Conservation (phyloP, 2,888 invertebrate species). For the Stomorhina lunata region DNA sequence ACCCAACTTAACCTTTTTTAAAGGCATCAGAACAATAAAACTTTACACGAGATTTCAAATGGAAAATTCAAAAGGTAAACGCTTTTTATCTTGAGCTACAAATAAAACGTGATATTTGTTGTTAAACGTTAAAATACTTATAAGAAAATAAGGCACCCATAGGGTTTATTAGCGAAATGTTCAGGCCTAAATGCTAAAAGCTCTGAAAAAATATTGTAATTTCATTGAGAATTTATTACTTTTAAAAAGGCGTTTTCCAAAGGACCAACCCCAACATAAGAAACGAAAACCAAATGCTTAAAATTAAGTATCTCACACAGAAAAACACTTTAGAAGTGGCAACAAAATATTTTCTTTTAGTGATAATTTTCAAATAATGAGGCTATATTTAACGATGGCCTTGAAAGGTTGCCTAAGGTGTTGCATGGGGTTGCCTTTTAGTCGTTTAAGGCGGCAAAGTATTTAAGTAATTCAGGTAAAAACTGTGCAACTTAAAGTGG, state of each 20-base stretch:
- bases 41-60: not conserved
- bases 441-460: too few species aligned
- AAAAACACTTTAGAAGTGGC: too few species aligned
- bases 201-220: not conserved
- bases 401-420: too few species aligned
- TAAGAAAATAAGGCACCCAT: not conserved
- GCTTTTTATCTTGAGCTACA: not conserved
- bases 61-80: not conserved
- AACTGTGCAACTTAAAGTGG: too few species aligned
- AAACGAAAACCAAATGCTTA: too few species aligned
- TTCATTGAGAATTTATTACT: not conserved
- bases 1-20: not conserved
- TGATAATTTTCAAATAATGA: too few species aligned
- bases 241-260: not conserved
- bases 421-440: too few species aligned
- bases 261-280: too few species aligned
- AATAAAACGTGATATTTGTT: conserved; percentile 15
- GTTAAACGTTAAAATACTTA: not conserved
- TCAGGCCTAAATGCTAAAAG: not conserved
- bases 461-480: too few species aligned
- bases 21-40: not conserved
- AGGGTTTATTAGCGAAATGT: not conserved
- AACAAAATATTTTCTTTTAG: too few species aligned
- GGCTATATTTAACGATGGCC: too few species aligned
- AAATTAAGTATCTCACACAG: too few species aligned